Evolutionary conservation across 2,888 invertebrate species (phyloP), one percentile per base, ranked within the genome.

Genomic region (Anticlea derivata): DNA sequence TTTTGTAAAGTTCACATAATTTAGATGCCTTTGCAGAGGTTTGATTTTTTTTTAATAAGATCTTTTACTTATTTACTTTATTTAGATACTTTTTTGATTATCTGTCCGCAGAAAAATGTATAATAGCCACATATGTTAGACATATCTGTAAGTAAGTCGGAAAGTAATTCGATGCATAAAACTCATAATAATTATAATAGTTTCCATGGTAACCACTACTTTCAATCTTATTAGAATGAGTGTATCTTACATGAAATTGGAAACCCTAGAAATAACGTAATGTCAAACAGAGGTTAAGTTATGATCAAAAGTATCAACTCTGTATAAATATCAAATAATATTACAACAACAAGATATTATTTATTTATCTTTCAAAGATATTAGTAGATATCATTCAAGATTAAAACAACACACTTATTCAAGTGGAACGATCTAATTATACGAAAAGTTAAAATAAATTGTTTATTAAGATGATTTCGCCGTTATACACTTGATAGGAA

Each of bases 381-480:
- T 31, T 24, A 33, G 30, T 31, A 41, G 34, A 17, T 44, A 35
- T 44, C 44, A 12, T 23, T 17, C 30, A 20, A 27, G 7, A 35
- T 17, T 8, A 31, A 47, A 55, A 44, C 39, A 40, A 47, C 20
- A 37, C 29, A 34, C 8, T 22, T 8, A 35, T 41, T 50, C 17
- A 53, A 17, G 35, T 43, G 30, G 29, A 47, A 45, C 41, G 39
- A 52, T 44, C 33, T 49, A 22, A 57, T 52, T 55, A 51, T 46
- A 49, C 41, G 30, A 48, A 31, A 39, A 52, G 24, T 41, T 22
- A 20, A 34, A 53, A 50, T 44, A 59, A 58, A 64, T 54, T 60
- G 48, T 55, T 27, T 60, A 62, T 61, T 53, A 58, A 61, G 59
- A 65, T 57, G 58, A 61, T 64, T 61, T 54, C 55, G 40, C 55